Evolutionary conservation across 2,797 vertebrate genomes (phyloP).

Genomic region (Sparus aurata): DNA sequence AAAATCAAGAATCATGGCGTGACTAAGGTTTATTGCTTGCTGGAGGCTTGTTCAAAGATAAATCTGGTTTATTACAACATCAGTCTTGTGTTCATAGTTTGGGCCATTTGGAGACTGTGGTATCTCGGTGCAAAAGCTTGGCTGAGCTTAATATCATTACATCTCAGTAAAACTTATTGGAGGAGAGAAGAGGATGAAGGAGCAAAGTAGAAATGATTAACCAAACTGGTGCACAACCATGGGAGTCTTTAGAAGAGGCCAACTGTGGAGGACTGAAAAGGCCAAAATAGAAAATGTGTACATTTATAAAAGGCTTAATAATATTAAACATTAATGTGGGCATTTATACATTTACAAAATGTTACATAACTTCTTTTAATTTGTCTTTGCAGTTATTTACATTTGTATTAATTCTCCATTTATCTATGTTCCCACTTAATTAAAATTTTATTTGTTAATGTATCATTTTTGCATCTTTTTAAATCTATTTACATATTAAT

Average conservation of each 20-base stretch:
- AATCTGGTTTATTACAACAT: background rate
- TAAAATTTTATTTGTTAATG: no score
- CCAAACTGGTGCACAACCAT: background rate
- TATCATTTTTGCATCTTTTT: no score
- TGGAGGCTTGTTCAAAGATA: slow-evolving; percentile 12
- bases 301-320: no score
- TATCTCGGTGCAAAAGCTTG: background rate
- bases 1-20: slow-evolving; percentile 14
- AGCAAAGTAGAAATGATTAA: background rate
- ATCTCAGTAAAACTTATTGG: background rate
- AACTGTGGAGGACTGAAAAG: no score
- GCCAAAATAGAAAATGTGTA: no score
- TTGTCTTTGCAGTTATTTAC: no score
- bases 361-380: no score
- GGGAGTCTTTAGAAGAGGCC: background rate
- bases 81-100: slow-evolving; percentile 7
- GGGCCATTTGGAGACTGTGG: background rate
- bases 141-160: background rate
- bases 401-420: no score
- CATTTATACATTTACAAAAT: no score
- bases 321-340: no score
- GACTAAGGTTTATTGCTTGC: slow-evolving; percentile 33
- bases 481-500: no score
- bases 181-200: background rate
- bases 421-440: no score